Percentiles rank a stretch among this genome's conserved stretches.
Conservation (phyloP, 2,888 invertebrate genomes). For the Sphinx pinastri region DNA sequence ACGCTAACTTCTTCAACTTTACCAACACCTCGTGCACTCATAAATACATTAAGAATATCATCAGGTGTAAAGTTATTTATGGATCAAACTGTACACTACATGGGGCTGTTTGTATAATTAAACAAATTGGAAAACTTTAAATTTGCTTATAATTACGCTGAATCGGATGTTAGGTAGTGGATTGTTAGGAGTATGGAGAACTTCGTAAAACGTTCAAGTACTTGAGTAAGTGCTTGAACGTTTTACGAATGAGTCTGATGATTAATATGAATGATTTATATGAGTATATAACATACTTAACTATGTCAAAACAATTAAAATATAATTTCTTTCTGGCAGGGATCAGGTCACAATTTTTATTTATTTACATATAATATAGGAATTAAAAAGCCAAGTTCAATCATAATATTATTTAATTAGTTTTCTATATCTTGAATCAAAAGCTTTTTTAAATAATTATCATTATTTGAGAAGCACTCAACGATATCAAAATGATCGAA, state of each 20-base stretch:
- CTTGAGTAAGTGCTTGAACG: too few species aligned
- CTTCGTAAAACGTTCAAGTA: too few species aligned
- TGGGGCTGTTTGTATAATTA: background rate
- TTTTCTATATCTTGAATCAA: slow-evolving; percentile 18
- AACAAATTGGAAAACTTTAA: background rate
- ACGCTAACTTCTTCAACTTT: slow-evolving; percentile 25
- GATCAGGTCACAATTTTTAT: too few species aligned
- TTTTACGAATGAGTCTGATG: too few species aligned
- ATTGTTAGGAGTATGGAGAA: too few species aligned
- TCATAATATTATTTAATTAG: background rate
- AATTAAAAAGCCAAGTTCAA: background rate
- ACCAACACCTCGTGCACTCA: slow-evolving; percentile 16
- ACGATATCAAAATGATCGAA: slow-evolving; percentile 31
- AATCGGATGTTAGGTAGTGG: too few species aligned
- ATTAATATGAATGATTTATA: too few species aligned
- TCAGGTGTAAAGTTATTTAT: slow-evolving; percentile 14
- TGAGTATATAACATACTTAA: too few species aligned
- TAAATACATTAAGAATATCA: slow-evolving; percentile 14
- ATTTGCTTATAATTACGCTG: background rate
- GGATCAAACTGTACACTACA: background rate
- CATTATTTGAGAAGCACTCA: slow-evolving; percentile 23
- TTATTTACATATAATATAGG: background rate
- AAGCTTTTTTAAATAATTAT: slow-evolving; percentile 27
- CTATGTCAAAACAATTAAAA: too few species aligned
- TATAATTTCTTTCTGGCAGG: too few species aligned